Conservation (phyloP, 2,888 invertebrate genomes). For the Microctonus brassicae region DNA sequence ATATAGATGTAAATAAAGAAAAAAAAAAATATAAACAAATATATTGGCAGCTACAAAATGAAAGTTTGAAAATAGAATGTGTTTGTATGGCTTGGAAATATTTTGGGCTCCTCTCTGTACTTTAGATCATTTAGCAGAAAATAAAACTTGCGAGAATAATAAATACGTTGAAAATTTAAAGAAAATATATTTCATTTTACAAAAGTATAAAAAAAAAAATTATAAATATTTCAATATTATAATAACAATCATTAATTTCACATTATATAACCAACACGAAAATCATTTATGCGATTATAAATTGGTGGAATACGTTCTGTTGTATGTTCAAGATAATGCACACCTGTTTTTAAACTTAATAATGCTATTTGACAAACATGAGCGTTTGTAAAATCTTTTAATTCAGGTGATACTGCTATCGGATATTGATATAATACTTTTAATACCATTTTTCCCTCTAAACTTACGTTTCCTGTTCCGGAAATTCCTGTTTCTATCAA, state of each 20-base stretch:
- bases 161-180: constrained; percentile 1
- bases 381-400: background rate
- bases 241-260: constrained; percentile 35
- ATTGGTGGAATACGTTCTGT: constrained; percentile 60
- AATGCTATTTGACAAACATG: constrained; percentile 54
- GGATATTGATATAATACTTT: constrained; percentile 63
- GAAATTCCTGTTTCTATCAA: constrained; percentile 50
- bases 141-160: background rate
- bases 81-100: background rate
- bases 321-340: constrained; percentile 58
- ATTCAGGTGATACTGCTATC: background rate
- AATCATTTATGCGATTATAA: constrained; percentile 56
- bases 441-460: constrained; percentile 51
- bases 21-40: too few relatives aligned
- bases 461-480: constrained; percentile 36
- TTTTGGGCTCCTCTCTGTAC: background rate
- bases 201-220: constrained; percentile 13
- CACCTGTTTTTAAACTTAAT: constrained; percentile 57
- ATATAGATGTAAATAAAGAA: background rate
- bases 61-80: background rate
- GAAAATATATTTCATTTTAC: constrained; percentile 16
- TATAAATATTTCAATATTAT: constrained; percentile 18
- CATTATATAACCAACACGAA: constrained; percentile 60
- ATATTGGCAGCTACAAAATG: background rate
- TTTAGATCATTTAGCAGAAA: constrained; percentile 20